Percentiles rank a stretch among this genome's conserved stretches.
phyloP scores from a whole-genome alignment of 92 coral and sea anemone genomes.

The Palythoa heliodiscus region DNA sequence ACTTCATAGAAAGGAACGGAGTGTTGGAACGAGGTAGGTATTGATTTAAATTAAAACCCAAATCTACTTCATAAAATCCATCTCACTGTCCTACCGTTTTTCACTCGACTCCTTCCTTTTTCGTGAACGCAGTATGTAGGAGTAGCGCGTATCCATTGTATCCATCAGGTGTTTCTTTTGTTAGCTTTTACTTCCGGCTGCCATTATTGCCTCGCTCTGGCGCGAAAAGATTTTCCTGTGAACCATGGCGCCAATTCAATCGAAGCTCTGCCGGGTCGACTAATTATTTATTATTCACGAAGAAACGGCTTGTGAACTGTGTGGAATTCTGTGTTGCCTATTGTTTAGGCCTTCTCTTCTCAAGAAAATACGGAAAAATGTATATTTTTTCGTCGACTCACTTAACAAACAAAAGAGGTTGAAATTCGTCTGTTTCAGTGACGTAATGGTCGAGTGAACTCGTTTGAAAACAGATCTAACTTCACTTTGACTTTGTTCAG shows the following conservation, averaged over 20 bases:
- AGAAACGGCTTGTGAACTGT: constrained; percentile 38
- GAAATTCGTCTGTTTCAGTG: constrained; percentile 5
- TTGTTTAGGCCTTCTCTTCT: constrained; percentile 16
- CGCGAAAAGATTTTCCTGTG: constrained; percentile 34
- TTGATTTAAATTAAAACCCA: too few species aligned
- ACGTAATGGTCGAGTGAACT: constrained; percentile 39
- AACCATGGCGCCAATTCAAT: constrained; percentile 51
- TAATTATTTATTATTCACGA: constrained; percentile 49
- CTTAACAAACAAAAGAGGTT: not conserved
- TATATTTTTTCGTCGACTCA: not conserved
- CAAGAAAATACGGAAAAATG: constrained; percentile 31
- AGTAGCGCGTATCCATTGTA: too few species aligned
- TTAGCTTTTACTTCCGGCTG: constrained; percentile 40
- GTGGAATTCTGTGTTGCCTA: constrained; percentile 44
- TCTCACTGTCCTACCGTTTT: too few species aligned
- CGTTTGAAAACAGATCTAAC: constrained; percentile 37
- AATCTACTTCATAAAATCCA: too few species aligned
- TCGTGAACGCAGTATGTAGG: too few species aligned
- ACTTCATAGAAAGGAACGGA: too few species aligned
- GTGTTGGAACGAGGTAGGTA: too few species aligned
- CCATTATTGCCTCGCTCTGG: constrained; percentile 41
- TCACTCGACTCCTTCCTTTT: too few species aligned
- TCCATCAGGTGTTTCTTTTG: constrained; percentile 18
- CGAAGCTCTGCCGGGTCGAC: constrained; percentile 32
- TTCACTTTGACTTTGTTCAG: not conserved